Percentiles rank a stretch among this genome's conserved stretches.
phyloP scores from a whole-genome alignment of 2,888 invertebrate genomes.

The Rhorus exstirpatorius region DNA sequence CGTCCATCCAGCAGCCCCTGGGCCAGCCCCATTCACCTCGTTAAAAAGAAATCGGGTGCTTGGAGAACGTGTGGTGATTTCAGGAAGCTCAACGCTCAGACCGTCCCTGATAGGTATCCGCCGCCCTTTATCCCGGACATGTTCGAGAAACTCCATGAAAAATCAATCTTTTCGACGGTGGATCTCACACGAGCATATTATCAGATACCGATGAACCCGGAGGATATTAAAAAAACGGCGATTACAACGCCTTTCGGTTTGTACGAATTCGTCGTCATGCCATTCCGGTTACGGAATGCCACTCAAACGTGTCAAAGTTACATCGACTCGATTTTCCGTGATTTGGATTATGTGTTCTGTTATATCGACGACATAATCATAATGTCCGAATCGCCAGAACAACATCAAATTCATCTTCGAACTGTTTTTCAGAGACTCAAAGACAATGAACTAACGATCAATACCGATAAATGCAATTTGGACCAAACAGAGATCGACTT shows the following conservation, averaged over 20 bases:
- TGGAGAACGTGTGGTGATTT: slow-evolving; percentile 77
- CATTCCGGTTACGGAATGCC: slow-evolving; percentile 57
- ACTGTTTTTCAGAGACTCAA: no score
- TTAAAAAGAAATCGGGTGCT: slow-evolving; percentile 72
- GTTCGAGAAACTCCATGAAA: slow-evolving; percentile 63
- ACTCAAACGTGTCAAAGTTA: slow-evolving; percentile 41
- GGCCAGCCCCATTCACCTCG: slow-evolving; percentile 82
- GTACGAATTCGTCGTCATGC: slow-evolving; percentile 53
- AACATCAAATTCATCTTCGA: slow-evolving; percentile 16
- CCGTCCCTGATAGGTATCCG: no score
- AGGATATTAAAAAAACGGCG: slow-evolving; percentile 58
- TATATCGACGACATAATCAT: slow-evolving; percentile 64
- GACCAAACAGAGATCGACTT: background rate
- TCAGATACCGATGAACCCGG: slow-evolving; percentile 72
- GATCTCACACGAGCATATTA: slow-evolving; percentile 74
- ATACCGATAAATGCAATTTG: slow-evolving; percentile 71
- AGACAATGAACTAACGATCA: slow-evolving; percentile 65
- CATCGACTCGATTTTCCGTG: slow-evolving; percentile 57
- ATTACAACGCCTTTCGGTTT: slow-evolving; percentile 62
- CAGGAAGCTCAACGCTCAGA: slow-evolving; percentile 72
- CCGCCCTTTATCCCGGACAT: slow-evolving; percentile 72
- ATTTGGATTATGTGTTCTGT: slow-evolving; percentile 50
- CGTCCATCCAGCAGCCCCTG: slow-evolving; percentile 83
- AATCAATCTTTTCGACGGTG: slow-evolving; percentile 70
- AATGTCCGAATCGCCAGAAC: slow-evolving; percentile 26